Evolutionary conservation across 2,113 vertebrate species (phyloP).

Genomic region (Carollia perspicillata): DNA sequence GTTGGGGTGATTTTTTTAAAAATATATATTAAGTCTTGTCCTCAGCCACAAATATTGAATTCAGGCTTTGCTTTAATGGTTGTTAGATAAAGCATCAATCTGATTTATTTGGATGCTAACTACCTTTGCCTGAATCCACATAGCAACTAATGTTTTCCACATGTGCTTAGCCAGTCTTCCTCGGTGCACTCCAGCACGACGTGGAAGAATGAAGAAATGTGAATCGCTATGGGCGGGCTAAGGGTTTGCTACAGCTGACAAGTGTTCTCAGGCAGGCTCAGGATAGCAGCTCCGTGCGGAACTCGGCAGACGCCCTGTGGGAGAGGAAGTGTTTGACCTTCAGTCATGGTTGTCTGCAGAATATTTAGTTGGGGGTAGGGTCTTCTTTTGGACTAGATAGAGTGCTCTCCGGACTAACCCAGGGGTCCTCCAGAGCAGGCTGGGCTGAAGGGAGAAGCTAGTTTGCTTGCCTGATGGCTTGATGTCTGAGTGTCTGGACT

Average conservation of each 20-base stretch:
- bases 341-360: neutral
- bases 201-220: constrained; percentile 36
- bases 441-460: neutral
- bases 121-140: constrained; percentile 77
- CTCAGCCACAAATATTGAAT: constrained; percentile 78
- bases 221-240: neutral
- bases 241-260: neutral
- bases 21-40: constrained; percentile 66
- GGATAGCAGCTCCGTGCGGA: neutral
- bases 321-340: neutral
- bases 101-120: constrained; percentile 80
- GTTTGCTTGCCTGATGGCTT: neutral
- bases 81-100: constrained; percentile 79
- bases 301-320: neutral
- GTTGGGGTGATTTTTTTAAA: constrained; percentile 58
- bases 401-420: neutral
- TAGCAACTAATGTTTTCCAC: constrained; percentile 80
- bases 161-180: constrained; percentile 73
- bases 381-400: neutral
- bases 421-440: neutral
- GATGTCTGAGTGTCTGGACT: neutral
- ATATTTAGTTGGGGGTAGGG: neutral
- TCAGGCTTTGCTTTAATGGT: constrained; percentile 77
- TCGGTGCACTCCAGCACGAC: constrained; percentile 50
- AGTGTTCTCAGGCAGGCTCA: neutral